phyloP scores from a whole-genome alignment of 2,797 vertebrate species.

The Allenopithecus nigroviridis region DNA sequence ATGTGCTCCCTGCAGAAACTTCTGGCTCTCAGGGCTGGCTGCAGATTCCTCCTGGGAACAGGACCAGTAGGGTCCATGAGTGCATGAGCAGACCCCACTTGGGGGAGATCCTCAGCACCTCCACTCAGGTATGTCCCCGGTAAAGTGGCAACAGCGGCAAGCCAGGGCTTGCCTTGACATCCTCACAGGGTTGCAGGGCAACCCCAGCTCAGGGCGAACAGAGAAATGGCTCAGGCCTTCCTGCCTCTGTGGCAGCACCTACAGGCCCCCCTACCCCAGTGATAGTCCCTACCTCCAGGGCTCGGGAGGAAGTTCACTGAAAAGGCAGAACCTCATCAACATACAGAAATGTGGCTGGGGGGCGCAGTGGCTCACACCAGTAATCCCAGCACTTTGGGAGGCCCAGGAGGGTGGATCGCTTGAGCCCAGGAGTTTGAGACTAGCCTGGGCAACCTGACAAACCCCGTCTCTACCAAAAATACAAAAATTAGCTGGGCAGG shows the following conservation, averaged over 20 bases:
- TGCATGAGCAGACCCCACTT: background rate
- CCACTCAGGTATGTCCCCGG: background rate
- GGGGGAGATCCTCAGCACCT: background rate
- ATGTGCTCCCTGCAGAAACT: slow-evolving; percentile 85
- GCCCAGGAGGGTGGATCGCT: background rate
- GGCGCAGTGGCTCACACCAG: background rate
- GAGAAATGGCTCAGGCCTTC: background rate
- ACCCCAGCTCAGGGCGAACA: slow-evolving; percentile 63
- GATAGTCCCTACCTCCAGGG: background rate
- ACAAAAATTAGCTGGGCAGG: background rate
- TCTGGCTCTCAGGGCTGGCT: slow-evolving; percentile 81
- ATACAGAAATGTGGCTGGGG: background rate
- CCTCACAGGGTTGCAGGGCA: background rate
- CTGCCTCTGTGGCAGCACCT: no score
- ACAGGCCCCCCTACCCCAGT: background rate
- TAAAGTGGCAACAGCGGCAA: background rate
- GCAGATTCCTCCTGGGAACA: slow-evolving; percentile 85
- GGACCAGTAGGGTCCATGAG: background rate
- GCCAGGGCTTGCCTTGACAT: background rate
- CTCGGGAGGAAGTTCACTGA: background rate
- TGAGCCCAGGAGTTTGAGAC: background rate
- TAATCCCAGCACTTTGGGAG: background rate
- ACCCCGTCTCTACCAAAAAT: background rate
- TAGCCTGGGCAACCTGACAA: background rate
- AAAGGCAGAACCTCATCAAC: background rate